These are phyloP conservation scores for Upupa epops DNA, from an alignment of 2,113 vertebrate genomes.

Conservation along the genomic window DNA sequence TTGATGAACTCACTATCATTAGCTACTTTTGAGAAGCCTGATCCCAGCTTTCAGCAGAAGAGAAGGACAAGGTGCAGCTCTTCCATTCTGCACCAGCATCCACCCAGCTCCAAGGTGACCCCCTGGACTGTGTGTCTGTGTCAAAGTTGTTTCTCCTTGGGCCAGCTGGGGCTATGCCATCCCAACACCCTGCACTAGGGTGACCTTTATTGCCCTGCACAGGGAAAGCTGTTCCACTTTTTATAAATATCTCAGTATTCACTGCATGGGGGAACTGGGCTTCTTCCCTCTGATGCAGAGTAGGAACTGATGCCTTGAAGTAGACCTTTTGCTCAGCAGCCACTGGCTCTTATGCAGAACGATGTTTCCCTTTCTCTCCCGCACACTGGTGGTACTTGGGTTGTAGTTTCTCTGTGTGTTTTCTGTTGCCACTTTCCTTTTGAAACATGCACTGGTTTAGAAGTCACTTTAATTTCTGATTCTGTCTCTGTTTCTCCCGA, in stretches of 20 bases:
- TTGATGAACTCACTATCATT: background rate
- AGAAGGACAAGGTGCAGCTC: background rate
- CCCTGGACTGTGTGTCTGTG: background rate
- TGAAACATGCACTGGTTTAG: background rate
- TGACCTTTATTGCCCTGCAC: background rate
- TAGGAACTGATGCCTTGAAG: background rate
- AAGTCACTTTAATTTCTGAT: conserved; percentile 13
- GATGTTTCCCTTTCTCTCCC: background rate
- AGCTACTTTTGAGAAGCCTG: background rate
- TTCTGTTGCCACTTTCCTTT: conserved; percentile 22
- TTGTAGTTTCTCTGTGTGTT: background rate
- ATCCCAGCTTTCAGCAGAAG: background rate
- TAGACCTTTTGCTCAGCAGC: background rate
- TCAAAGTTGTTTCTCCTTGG: background rate
- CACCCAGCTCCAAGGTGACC: background rate
- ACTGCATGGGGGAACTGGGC: background rate
- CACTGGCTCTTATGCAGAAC: background rate
- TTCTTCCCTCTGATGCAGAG: background rate
- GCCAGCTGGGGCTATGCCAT: rapidly evolving
- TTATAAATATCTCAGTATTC: conserved; percentile 36
- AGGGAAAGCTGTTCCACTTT: background rate
- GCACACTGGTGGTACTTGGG: background rate
- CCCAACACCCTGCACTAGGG: background rate
- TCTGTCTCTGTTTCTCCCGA: conserved; percentile 13
- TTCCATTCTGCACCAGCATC: background rate